phyloP scores from a whole-genome alignment of 1,140 invertebrate species.

The Hestina assimilis region DNA sequence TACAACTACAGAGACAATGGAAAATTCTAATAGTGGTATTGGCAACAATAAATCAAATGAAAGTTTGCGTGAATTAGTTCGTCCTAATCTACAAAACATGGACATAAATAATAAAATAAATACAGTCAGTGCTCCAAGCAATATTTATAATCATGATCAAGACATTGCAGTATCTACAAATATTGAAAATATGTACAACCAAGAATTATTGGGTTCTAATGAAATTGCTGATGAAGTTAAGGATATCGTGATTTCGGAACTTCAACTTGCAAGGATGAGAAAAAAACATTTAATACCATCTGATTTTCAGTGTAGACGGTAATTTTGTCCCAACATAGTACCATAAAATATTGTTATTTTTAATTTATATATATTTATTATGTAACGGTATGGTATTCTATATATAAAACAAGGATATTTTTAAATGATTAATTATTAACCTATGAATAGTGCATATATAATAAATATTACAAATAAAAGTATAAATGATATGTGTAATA shows the following conservation, averaged over 20 bases:
- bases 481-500: too few species aligned
- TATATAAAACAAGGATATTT: too few species aligned
- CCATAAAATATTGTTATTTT: neutral
- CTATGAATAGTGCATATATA: too few species aligned
- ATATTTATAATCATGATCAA: too few species aligned
- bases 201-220: neutral
- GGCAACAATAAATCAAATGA: neutral
- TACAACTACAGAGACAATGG: neutral
- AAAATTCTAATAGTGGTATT: neutral
- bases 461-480: too few species aligned
- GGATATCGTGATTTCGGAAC: conserved; percentile 36
- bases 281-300: conserved; percentile 47
- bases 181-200: neutral
- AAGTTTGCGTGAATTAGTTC: too few species aligned
- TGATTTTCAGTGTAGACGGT: conserved; percentile 64
- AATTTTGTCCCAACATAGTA: conserved; percentile 6
- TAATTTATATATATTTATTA: too few species aligned
- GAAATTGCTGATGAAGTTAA: conserved; percentile 28
- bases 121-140: too few species aligned
- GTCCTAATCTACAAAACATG: too few species aligned
- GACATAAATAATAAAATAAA: too few species aligned
- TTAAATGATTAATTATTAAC: too few species aligned
- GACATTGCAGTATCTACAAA: conserved; percentile 10
- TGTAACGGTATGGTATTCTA: too few species aligned
- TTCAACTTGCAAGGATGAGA: conserved; percentile 49